phyloP scores from a whole-genome alignment of 2,888 invertebrate species.

The Philereme vetulata region DNA sequence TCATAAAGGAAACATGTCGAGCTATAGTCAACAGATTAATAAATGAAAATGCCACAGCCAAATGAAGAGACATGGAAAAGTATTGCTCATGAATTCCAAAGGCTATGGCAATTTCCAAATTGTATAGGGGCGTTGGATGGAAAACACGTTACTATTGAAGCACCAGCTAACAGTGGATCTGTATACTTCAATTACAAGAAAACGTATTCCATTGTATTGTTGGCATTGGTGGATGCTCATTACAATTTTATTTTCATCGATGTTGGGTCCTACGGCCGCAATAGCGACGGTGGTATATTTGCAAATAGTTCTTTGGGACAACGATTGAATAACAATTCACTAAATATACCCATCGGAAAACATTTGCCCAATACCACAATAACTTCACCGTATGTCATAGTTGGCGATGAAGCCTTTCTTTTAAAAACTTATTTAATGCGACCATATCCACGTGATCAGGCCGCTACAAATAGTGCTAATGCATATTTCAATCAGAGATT shows the following conservation, averaged over 20 bases:
- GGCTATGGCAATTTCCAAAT: constrained; percentile 9
- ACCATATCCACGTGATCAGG: background rate
- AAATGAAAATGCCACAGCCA: constrained; percentile 20
- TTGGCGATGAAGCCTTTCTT: constrained; percentile 26
- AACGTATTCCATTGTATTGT: constrained; percentile 29
- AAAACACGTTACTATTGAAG: constrained; percentile 9
- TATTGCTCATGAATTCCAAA: constrained; percentile 23
- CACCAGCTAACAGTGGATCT: constrained; percentile 13
- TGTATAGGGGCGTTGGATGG: background rate
- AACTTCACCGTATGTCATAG: constrained; percentile 19
- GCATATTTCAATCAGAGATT: too few relatives aligned
- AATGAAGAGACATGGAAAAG: constrained; percentile 20
- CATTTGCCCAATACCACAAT: constrained; percentile 33
- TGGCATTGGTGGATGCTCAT: constrained; percentile 32
- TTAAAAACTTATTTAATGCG: constrained; percentile 6
- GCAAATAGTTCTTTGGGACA: constrained; percentile 31
- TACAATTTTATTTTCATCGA: constrained; percentile 27
- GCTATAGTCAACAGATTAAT: constrained; percentile 7
- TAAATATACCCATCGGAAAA: constrained; percentile 40
- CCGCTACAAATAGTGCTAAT: too few relatives aligned
- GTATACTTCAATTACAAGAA: constrained; percentile 10
- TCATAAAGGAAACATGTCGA: constrained; percentile 6
- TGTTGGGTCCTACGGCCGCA: constrained; percentile 30
- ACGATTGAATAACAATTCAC: constrained; percentile 30
- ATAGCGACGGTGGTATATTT: constrained; percentile 28